These are phyloP conservation scores for Channallabes apus DNA, from an alignment of 2,797 vertebrate species.

Conservation along the genomic window DNA sequence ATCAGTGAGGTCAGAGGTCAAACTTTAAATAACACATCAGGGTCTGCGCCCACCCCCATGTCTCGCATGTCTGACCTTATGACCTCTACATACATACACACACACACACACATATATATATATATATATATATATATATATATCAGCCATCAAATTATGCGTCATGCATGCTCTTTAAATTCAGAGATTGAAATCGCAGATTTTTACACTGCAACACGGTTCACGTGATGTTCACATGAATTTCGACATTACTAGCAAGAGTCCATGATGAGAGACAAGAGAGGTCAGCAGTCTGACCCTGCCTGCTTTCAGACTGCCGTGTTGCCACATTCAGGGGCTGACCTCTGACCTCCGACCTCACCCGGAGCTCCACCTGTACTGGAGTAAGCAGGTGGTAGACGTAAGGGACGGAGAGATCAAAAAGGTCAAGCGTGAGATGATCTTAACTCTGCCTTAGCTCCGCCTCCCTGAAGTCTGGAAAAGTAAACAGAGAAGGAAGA, in stretches of 20 bases:
- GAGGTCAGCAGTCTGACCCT: slow-evolving; percentile 20
- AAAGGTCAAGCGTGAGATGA: slow-evolving; percentile 29
- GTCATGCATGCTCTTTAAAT: not conserved
- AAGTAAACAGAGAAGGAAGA: not conserved
- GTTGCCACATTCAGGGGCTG: slow-evolving; percentile 37
- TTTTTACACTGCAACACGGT: not conserved
- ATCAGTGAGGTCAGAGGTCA: slow-evolving; percentile 50
- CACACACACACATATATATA: slow-evolving; percentile 1
- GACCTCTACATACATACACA: slow-evolving; percentile 35
- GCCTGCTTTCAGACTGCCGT: slow-evolving; percentile 37
- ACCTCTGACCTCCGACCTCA: slow-evolving; percentile 48
- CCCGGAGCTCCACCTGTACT: slow-evolving; percentile 52
- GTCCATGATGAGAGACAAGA: not conserved
- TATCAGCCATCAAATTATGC: not conserved
- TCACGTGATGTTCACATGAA: not conserved
- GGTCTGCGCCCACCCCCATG: slow-evolving; percentile 38
- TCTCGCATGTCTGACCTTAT: slow-evolving; percentile 38
- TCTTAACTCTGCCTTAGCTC: not conserved
- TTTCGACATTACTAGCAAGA: too few species aligned
- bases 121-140: not conserved
- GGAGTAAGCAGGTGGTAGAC: slow-evolving; percentile 46
- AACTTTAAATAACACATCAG: slow-evolving; percentile 66
- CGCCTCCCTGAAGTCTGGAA: not conserved
- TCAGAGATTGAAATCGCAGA: not conserved
- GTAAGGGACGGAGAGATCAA: slow-evolving; percentile 35